Evolutionary conservation across 2,113 vertebrate genomes (phyloP).

Genomic region (Dunckerocampus dactyliophorus): DNA sequence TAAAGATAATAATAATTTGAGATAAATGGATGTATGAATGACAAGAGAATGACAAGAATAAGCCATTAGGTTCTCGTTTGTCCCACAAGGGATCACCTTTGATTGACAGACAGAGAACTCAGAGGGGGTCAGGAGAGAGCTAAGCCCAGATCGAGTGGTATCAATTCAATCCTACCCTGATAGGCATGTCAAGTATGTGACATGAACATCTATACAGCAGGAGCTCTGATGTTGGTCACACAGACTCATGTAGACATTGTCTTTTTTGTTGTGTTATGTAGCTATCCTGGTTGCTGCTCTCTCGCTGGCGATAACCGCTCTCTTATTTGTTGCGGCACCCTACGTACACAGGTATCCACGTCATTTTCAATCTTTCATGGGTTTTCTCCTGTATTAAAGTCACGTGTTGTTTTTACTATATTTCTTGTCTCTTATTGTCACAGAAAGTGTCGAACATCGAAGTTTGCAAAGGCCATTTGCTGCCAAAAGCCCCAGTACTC

Average conservation of each 20-base stretch:
- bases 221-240: not conserved
- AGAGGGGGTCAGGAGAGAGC: no score
- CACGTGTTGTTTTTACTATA: not conserved
- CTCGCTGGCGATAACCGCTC: constrained; percentile 44
- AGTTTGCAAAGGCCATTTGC: constrained; percentile 46
- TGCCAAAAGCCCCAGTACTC: constrained; percentile 40
- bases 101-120: no score
- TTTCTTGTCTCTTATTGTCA: constrained; percentile 17
- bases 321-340: constrained; percentile 44
- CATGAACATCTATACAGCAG: not conserved
- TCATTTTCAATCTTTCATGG: not conserved
- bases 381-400: no score
- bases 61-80: no score
- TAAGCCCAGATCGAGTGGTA: no score
- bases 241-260: not conserved
- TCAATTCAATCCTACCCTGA: no score
- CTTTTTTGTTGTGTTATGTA: constrained; percentile 38
- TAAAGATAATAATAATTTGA: no score
- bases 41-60: no score
- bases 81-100: no score
- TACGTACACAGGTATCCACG: constrained; percentile 61
- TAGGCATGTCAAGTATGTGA: not conserved
- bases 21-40: no score
- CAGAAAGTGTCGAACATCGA: constrained; percentile 59
- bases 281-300: constrained; percentile 66